These are phyloP conservation scores for Erythrocercus mccallii DNA, from an alignment of 2,113 vertebrate genomes.

Conservation along the genomic window DNA sequence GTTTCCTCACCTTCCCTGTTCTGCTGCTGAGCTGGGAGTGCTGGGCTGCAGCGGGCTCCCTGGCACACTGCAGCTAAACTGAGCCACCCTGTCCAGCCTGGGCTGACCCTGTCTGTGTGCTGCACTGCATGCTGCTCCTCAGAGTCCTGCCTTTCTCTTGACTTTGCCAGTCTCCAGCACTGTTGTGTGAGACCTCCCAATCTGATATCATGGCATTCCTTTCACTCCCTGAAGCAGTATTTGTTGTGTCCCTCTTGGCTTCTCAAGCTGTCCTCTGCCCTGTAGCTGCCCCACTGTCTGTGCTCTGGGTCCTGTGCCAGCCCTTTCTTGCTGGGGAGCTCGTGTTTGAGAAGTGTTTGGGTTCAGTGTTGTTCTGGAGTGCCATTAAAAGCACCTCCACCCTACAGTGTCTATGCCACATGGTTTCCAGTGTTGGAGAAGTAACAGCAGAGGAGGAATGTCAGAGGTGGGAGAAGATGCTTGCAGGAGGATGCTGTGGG, in stretches of 20 bases:
- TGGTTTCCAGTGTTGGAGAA: neutral
- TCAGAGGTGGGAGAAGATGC: neutral
- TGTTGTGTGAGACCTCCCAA: neutral
- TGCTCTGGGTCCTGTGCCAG: neutral
- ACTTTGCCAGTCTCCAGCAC: neutral
- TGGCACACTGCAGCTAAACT: neutral
- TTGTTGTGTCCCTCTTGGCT: neutral
- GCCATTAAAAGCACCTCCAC: neutral
- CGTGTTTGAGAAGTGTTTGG: neutral
- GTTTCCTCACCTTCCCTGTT: neutral
- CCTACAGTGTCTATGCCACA: fast-evolving
- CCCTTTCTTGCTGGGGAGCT: neutral
- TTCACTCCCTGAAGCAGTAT: neutral
- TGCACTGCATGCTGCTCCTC: neutral
- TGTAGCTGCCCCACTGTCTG: neutral
- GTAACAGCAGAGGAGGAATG: neutral
- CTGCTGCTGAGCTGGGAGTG: neutral
- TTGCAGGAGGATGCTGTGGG: neutral
- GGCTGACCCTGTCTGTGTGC: neutral
- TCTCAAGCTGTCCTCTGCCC: neutral
- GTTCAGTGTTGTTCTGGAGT: neutral
- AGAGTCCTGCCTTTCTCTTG: neutral
- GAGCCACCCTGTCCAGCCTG: neutral
- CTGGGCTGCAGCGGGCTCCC: neutral
- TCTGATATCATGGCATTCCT: neutral